phyloP scores from a whole-genome alignment of 1,140 invertebrate genomes.

The Zaprionus ornatus region DNA sequence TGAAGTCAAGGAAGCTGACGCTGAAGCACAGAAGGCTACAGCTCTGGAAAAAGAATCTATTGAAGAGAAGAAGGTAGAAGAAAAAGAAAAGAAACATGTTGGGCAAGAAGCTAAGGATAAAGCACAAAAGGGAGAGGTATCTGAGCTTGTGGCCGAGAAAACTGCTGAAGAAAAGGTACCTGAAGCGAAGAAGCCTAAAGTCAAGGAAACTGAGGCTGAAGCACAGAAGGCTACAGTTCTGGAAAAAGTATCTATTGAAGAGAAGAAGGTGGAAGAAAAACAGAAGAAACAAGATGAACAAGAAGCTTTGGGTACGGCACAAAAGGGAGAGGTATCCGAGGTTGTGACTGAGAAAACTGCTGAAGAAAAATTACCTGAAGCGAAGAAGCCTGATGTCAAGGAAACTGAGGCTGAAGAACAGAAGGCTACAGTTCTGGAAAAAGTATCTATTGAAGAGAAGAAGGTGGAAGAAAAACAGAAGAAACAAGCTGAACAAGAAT shows the following conservation, averaged over 20 bases:
- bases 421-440: constrained; percentile 5
- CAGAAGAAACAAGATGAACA: constrained; percentile 25
- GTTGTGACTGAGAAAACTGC: constrained; percentile 14
- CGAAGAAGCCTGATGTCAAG: constrained; percentile 17
- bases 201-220: constrained; percentile 27
- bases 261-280: constrained; percentile 8
- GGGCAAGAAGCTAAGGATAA: constrained; percentile 12
- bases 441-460: constrained; percentile 13
- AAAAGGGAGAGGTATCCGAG: constrained; percentile 18
- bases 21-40: constrained; percentile 21
- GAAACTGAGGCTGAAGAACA: not conserved
- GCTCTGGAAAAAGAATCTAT: constrained; percentile 28
- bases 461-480: constrained; percentile 12
- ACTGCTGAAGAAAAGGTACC: constrained; percentile 23
- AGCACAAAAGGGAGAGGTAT: constrained; percentile 6
- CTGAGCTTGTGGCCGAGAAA: constrained; percentile 25
- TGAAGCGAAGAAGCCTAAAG: constrained; percentile 27
- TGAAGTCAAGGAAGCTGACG: constrained; percentile 11
- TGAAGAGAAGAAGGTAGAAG: constrained; percentile 21
- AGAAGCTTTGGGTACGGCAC: not conserved
- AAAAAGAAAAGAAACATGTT: constrained; percentile 16
- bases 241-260: constrained; percentile 31
- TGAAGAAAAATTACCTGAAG: constrained; percentile 29
- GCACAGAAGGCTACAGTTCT: constrained; percentile 9
- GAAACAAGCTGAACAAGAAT: constrained; percentile 16